Base-by-base conservation (phyloP, 2,888 invertebrate genomes). In the Augochlorella aurata region DNA sequence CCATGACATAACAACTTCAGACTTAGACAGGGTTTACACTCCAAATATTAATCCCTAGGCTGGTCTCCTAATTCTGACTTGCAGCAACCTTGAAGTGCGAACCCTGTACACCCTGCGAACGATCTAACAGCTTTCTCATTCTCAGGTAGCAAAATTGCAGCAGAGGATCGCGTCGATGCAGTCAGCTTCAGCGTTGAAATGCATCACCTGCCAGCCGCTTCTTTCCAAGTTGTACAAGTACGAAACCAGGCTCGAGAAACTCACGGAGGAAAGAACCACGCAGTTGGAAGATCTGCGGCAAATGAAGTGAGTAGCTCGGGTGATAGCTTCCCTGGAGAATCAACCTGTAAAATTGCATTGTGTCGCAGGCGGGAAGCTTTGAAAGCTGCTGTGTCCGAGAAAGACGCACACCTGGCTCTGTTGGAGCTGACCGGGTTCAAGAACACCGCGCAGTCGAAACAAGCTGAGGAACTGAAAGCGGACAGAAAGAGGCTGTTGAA, bases 401-500 rank as follows among this genome's bases (percentile, higher is more conserved):
- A 98, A 92, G 98, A 98, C 93, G 96, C 97, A 16, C 97, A 97
- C 93, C 95, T 98, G 89, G 98, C 97, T 0, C 95, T 97, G 83
- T 93, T 98, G 78, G 98, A 98, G 93, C 95, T 97, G 91, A 95
- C 96, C 77, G 96, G 96, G 14, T 95, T 96, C 72, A 94, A 96
- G 87, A 95, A 95, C 74, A 95, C 95, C 81, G 94, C 93, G 71
- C 96, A 96, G 90, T 95, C 96, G 52, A 95, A 95, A 84, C 95
- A 96, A 93, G 96, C 96, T 81, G 96, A 96, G 73, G 94, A 95
- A 88, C 94, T 98, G 75, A 96, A 95, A 90, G 94, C 94, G 77
- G 97, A 98, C 89, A 96, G 96, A 91, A 95, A 95, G 83, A 95
- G 95, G 93, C 94, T 98, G 89, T 95, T 97, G 87, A 96, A 96